phyloP scores from a whole-genome alignment of 2,888 invertebrate genomes.

The Lasius fuliginosus region DNA sequence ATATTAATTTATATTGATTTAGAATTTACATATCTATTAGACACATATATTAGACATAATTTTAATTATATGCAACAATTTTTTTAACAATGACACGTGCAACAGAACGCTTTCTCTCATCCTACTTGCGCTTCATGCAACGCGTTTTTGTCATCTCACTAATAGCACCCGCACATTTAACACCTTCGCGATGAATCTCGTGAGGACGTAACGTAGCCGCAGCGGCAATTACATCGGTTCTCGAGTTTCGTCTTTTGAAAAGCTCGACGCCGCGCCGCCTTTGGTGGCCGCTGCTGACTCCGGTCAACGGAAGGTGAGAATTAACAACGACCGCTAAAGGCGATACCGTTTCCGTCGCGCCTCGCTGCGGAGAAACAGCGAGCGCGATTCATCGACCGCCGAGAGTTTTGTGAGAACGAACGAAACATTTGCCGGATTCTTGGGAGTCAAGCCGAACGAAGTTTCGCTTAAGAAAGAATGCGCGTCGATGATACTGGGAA shows the following conservation, averaged over 20 bases:
- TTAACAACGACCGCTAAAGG: slow-evolving; percentile 73
- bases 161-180: slow-evolving; percentile 69
- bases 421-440: slow-evolving; percentile 39
- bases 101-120: neutral
- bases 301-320: slow-evolving; percentile 73
- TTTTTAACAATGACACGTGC: neutral
- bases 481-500: neutral
- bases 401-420: slow-evolving; percentile 64
- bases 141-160: slow-evolving; percentile 18
- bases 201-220: slow-evolving; percentile 44
- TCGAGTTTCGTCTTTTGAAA: slow-evolving; percentile 64
- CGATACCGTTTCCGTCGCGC: slow-evolving; percentile 75
- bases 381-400: slow-evolving; percentile 71
- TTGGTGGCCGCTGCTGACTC: slow-evolving; percentile 56
- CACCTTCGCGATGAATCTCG: slow-evolving; percentile 71
- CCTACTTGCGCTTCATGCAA: neutral
- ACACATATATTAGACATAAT: neutral
- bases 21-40: neutral
- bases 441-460: neutral
- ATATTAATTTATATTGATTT: slow-evolving; percentile 8
- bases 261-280: slow-evolving; percentile 55
- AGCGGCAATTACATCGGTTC: slow-evolving; percentile 67
- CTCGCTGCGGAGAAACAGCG: slow-evolving; percentile 74
- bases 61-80: neutral
- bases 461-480: slow-evolving; percentile 8